Conservation (phyloP, 2,113 vertebrate genomes). For the Brienomyrus brachyistius region DNA sequence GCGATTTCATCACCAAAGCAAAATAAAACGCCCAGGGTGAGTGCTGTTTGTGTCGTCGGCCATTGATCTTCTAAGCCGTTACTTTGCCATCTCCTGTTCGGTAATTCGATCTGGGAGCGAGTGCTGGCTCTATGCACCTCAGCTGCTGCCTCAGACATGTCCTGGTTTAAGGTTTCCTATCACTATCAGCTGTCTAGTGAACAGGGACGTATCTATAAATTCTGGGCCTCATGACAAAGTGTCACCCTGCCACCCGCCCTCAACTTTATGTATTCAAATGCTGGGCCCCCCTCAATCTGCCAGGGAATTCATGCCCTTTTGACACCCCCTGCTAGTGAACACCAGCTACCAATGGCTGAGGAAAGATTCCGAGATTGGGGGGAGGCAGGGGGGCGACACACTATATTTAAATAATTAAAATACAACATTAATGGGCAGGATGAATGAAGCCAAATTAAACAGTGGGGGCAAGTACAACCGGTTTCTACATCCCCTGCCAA, state of each 20-base stretch:
- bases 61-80: background rate
- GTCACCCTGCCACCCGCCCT: too few relatives aligned
- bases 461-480: too few relatives aligned
- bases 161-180: background rate
- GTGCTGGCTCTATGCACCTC: background rate
- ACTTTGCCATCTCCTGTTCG: background rate
- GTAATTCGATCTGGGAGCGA: background rate
- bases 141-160: background rate
- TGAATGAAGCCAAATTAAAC: background rate
- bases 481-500: background rate
- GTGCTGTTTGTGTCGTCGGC: background rate
- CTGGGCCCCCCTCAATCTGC: background rate
- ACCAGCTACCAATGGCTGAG: background rate
- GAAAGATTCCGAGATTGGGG: too few relatives aligned
- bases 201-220: background rate
- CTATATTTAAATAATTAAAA: background rate
- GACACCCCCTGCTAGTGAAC: background rate
- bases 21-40: background rate
- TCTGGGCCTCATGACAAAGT: background rate
- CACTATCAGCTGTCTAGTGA: background rate
- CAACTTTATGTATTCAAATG: too few relatives aligned
- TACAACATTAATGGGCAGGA: background rate
- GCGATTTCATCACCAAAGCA: background rate
- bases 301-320: background rate
- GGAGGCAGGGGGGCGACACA: too few relatives aligned